phyloP scores from a whole-genome alignment of 2,797 vertebrate species.

The Oreochromis grahami region DNA sequence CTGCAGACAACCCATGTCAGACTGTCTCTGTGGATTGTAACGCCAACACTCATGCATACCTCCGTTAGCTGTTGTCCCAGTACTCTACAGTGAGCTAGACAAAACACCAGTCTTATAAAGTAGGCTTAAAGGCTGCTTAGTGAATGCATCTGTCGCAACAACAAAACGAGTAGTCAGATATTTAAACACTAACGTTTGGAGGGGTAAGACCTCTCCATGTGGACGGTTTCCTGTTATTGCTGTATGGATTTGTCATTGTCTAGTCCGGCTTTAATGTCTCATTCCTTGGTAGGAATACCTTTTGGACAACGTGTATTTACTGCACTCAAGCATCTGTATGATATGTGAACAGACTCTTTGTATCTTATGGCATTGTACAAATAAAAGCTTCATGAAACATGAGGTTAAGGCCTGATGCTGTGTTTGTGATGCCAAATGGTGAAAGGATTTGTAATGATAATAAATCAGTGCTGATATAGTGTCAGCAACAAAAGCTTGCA shows the following conservation, averaged over 20 bases:
- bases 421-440: not conserved
- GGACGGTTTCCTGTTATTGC: not conserved
- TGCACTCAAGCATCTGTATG: constrained; percentile 41
- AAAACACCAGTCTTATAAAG: not conserved
- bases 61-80: not conserved
- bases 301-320: constrained; percentile 34
- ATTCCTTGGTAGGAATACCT: not conserved
- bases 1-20: not conserved
- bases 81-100: not conserved
- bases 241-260: not conserved
- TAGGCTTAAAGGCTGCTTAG: constrained; percentile 4
- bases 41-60: not conserved
- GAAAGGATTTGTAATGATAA: not conserved
- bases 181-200: not conserved
- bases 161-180: not conserved
- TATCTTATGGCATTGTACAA: constrained; percentile 74
- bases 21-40: not conserved
- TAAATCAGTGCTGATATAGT: not conserved
- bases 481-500: not conserved
- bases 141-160: not conserved
- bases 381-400: constrained; percentile 66
- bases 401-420: not conserved
- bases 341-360: constrained; percentile 67
- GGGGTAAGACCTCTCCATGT: not conserved
- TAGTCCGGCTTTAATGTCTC: not conserved